Evolutionary conservation across 1,140 invertebrate genomes (phyloP), one percentile per base, ranked within the genome.

Genomic region (Aphis craccivora): DNA sequence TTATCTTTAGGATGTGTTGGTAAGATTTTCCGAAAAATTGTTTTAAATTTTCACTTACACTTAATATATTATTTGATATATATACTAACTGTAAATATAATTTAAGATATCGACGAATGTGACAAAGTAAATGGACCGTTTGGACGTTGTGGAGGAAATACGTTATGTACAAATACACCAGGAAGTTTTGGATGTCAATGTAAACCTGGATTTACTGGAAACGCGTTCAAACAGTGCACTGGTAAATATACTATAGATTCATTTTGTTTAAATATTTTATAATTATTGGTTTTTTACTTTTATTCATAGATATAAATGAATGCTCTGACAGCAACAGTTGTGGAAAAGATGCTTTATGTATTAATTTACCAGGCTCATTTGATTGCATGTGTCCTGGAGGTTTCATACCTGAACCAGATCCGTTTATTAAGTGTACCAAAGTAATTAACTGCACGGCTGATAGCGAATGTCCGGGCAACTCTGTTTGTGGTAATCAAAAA

Each of bases 81-180:
- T n/a, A 43, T 45, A 25, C 25, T 92, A 22, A 83, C 20, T 37
- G 48, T 3, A 20, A 94, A 94, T 94, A 81, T 53, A 48, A 94
- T 94, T 95, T n/a, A 94, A 97, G 98, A 99, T 95, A 97, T 99
- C 94, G 97, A 99, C 95, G 99, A 99, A 96, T 99, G 99, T 95
- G 98, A 98, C 94, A 95, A 95, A 60, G 95, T 96, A 23, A 96
- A 97, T 94, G 98, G 98, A 92, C 97, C 97, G 18, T 97, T 96
- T 81, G 98, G 98, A 94, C 96, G 97, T 93, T 99, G 98, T 95
- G 98, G 98, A 30, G 95, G 96, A 94, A 98, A 98, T 95, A 97
- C 98, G 18, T 95, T 97, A n/a, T 99, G 98, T 95, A 96, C 96
- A 11, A 99, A 99, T 95, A 96, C 96, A 1, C 96, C 97, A 18